Evolutionary conservation across 2,797 vertebrate species (phyloP).

Genomic region (Thamnophis elegans): DNA sequence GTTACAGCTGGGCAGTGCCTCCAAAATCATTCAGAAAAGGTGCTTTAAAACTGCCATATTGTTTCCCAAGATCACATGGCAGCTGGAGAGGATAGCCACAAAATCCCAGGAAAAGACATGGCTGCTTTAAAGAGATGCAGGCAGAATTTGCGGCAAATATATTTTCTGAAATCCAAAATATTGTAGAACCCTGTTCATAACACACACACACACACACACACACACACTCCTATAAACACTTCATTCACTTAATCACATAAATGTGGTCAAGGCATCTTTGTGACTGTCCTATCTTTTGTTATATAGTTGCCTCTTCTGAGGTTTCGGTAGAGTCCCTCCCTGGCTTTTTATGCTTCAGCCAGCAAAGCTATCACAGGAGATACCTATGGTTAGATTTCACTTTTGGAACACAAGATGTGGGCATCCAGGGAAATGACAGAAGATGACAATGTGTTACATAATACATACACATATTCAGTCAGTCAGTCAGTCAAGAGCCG

Average conservation of each 20-base stretch:
- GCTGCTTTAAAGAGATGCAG: background rate
- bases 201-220: background rate
- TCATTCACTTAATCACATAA: conserved; percentile 4
- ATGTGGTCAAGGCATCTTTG: background rate
- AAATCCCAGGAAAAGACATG: background rate
- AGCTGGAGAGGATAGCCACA: background rate
- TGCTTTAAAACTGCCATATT: background rate
- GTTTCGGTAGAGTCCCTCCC: background rate
- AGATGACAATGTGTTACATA: background rate
- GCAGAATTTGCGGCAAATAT: conserved; percentile 7
- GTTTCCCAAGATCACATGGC: background rate
- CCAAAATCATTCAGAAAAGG: background rate
- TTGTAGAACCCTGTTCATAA: background rate
- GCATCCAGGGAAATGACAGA: background rate
- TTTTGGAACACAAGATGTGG: background rate
- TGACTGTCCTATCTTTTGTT: background rate
- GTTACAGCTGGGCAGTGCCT: background rate
- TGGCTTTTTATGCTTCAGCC: background rate
- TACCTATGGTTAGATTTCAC: background rate
- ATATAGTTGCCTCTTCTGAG: background rate
- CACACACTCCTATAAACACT: background rate
- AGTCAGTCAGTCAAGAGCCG: too few relatives aligned
- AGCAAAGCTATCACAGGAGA: background rate
- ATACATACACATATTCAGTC: background rate
- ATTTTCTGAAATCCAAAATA: background rate